Conservation (phyloP, 1,140 invertebrate species). For the Aporrectodea caliginosa region DNA sequence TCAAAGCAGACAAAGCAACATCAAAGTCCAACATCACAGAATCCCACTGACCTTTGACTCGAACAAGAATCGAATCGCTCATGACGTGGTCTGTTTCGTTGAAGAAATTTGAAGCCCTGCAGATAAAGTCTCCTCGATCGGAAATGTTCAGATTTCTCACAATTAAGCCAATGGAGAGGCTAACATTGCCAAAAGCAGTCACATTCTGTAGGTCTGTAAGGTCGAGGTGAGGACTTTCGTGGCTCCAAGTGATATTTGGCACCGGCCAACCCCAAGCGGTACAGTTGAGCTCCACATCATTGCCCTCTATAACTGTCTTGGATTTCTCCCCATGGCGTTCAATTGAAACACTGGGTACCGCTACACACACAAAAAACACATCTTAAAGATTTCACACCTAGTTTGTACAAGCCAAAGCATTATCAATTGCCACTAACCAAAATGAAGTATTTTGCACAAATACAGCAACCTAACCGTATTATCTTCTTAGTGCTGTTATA, state of each 20-base stretch:
- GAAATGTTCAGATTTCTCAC: not conserved
- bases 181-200: not conserved
- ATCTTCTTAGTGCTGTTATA: no score
- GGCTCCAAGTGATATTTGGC: not conserved
- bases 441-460: no score
- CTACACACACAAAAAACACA: no score
- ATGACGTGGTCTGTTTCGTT: not conserved
- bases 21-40: not conserved
- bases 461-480: no score
- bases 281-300: not conserved
- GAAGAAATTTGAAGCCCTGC: not conserved
- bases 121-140: not conserved
- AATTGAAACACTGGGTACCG: not conserved
- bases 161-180: not conserved
- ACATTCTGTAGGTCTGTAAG: not conserved
- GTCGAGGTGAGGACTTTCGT: not conserved
- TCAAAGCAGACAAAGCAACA: not conserved
- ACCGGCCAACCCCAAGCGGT: not conserved
- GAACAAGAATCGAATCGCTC: not conserved
- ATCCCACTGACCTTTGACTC: not conserved
- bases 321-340: not conserved
- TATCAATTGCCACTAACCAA: no score
- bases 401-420: no score
- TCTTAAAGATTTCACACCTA: no score
- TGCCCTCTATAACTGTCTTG: not conserved